A percentile compares a stretch with the other conserved stretches of the same genome.
These are phyloP conservation scores for Chionis minor DNA, from an alignment of 2,113 vertebrate genomes.

Conservation along the genomic window DNA sequence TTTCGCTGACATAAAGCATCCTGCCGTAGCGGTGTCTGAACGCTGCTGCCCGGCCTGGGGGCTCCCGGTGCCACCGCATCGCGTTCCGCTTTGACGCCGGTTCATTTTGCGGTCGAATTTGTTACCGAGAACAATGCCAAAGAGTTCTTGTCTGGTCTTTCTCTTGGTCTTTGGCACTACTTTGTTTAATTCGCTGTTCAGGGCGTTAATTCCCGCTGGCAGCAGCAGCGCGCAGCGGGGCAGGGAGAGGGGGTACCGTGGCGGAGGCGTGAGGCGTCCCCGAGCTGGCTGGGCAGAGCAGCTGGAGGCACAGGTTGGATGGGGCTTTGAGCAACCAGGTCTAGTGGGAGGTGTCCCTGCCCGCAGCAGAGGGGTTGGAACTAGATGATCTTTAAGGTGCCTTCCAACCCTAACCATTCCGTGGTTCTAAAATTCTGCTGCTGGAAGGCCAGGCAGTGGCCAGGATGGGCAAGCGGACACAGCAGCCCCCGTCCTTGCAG, in stretches of 20 bases:
- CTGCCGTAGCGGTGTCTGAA: background rate
- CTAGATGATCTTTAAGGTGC: background rate
- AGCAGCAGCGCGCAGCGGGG: background rate
- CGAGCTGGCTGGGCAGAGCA: background rate
- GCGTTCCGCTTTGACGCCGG: background rate
- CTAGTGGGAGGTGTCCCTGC: background rate
- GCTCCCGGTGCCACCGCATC: background rate
- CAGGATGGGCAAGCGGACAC: fast-evolving
- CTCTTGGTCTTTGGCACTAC: background rate
- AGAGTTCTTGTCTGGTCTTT: background rate
- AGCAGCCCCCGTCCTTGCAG: background rate
- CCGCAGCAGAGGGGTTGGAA: background rate
- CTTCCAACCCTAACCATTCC: background rate
- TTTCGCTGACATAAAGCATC: background rate
- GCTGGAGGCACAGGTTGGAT: background rate
- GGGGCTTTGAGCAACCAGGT: background rate
- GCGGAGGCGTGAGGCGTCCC: background rate
- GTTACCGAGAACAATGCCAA: background rate
- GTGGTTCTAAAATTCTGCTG: background rate
- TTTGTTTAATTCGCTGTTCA: background rate
- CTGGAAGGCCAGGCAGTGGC: background rate
- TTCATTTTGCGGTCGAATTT: background rate
- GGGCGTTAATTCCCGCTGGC: background rate
- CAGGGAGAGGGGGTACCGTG: background rate
- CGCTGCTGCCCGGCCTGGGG: background rate